Evolutionary conservation across 2,888 invertebrate genomes (phyloP).

Genomic region (Meloe dianella): DNA sequence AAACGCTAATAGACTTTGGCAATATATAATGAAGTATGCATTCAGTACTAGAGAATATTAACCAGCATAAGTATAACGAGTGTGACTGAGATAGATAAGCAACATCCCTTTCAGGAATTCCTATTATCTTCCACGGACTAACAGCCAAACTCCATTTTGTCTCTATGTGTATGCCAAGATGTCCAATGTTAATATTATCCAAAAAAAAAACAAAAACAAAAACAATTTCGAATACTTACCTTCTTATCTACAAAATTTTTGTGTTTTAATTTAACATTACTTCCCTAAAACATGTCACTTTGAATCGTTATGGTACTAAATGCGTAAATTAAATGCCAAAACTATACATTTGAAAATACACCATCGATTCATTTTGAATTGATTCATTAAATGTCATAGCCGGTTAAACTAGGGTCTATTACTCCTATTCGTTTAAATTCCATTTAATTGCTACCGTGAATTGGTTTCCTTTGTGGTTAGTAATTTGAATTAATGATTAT

Average conservation of each 20-base stretch:
- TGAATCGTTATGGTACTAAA: background rate
- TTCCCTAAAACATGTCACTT: background rate
- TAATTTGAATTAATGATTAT: conserved; percentile 13
- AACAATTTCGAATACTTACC: conserved; percentile 33
- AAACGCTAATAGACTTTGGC: conserved; percentile 38
- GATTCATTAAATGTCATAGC: conserved; percentile 34
- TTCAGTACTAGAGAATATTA: conserved; percentile 37
- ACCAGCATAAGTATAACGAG: conserved; percentile 34
- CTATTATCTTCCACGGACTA: conserved; percentile 32
- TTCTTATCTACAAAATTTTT: background rate
- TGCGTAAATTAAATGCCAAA: conserved; percentile 17
- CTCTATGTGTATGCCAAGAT: conserved; percentile 25
- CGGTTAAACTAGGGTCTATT: conserved; percentile 28
- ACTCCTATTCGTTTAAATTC: conserved; percentile 26
- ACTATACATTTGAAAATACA: conserved; percentile 24
- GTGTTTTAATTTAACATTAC: background rate
- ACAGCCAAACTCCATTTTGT: conserved; percentile 29
- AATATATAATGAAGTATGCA: conserved; percentile 47
- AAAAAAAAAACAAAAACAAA: conserved; percentile 34
- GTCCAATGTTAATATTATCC: conserved; percentile 31
- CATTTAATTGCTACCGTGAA: conserved; percentile 28
- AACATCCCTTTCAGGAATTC: conserved; percentile 33
- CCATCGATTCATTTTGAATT: conserved; percentile 27
- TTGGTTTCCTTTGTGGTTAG: conserved; percentile 13
- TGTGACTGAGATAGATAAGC: conserved; percentile 36